Conservation (phyloP, 1,140 invertebrate genomes). For the Diuraphis noxia region DNA sequence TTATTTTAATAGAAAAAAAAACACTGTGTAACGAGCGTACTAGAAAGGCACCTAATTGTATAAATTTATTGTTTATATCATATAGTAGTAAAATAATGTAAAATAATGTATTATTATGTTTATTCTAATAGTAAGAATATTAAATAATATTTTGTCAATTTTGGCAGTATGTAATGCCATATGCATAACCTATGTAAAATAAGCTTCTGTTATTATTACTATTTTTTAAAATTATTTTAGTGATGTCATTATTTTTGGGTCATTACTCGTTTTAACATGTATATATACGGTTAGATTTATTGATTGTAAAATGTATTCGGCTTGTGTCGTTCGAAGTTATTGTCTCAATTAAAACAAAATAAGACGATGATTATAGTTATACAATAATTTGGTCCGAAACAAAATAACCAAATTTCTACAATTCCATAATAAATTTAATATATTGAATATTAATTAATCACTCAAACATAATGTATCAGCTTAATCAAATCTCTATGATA, state of each 20-base stretch:
- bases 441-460: neutral
- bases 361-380: neutral
- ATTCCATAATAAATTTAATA: neutral
- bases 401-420: neutral
- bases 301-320: slow-evolving; percentile 19
- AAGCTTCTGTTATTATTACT: neutral
- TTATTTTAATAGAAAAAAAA: slow-evolving; percentile 10
- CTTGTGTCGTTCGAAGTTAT: neutral
- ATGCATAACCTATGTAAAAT: neutral
- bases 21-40: slow-evolving; percentile 25
- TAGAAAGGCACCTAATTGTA: slow-evolving; percentile 23
- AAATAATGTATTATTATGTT: neutral
- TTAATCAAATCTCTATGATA: neutral
- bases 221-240: neutral
- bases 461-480: neutral
- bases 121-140: neutral
- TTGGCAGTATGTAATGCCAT: too few relatives aligned
- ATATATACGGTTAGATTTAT: neutral
- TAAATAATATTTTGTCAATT: neutral
- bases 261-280: neutral
- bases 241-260: neutral
- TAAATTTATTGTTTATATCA: neutral
- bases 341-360: slow-evolving; percentile 18
- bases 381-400: slow-evolving; percentile 19
- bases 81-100: neutral